Conservation (phyloP, 2,888 invertebrate genomes). For the Drosophila fulvimacula region DNA sequence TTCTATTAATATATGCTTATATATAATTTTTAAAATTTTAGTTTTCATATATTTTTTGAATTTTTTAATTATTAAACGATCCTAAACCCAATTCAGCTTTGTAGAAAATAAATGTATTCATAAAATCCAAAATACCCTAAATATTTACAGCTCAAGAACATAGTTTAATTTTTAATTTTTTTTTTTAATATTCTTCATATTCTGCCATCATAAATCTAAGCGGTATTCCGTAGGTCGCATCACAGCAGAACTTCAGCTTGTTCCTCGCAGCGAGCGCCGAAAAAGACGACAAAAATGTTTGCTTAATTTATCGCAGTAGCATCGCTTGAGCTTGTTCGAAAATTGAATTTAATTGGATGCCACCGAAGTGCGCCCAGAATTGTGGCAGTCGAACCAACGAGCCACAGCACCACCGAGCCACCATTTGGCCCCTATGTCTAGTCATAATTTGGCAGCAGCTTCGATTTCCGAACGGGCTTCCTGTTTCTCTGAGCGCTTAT, state of each 20-base stretch:
- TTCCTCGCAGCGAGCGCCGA: constrained; percentile 37
- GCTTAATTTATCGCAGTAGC: constrained; percentile 80
- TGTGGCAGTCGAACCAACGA: constrained; percentile 16
- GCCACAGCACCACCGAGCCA: neutral
- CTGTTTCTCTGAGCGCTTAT: constrained; percentile 53
- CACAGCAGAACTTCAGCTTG: neutral
- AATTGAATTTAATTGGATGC: constrained; percentile 82
- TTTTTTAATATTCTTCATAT: no score
- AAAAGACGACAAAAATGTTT: constrained; percentile 73
- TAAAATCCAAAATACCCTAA: no score
- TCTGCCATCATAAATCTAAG: neutral
- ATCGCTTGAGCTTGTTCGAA: constrained; percentile 69
- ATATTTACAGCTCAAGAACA: no score
- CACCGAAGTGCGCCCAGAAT: constrained; percentile 57
- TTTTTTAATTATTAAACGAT: no score
- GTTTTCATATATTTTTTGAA: no score
- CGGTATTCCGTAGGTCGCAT: constrained; percentile 32
- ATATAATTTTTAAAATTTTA: no score
- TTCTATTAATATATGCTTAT: neutral
- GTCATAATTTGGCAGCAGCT: constrained; percentile 69
- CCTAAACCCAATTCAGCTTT: no score
- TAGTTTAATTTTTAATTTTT: neutral
- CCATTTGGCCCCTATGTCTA: constrained; percentile 58
- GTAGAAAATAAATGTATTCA: no score
- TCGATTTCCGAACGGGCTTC: constrained; percentile 57